Base-by-base conservation (phyloP, 2,888 invertebrate species). In the Uloborus plumipes region DNA sequence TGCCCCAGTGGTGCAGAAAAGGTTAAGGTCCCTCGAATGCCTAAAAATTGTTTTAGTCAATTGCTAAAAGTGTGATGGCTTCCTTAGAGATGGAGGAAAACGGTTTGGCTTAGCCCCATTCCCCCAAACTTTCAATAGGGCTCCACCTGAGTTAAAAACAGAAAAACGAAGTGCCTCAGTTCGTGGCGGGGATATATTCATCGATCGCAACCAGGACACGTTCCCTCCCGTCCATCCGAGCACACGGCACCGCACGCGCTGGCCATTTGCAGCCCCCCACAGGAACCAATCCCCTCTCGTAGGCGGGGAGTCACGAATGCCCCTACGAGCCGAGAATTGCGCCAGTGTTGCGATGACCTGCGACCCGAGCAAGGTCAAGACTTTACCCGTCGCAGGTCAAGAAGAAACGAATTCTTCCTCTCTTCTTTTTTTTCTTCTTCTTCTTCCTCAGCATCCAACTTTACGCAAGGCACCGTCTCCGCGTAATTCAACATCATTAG, bases 231-330 rank as follows among this genome's bases (percentile, higher is more conserved):
- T 1, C 39, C 39, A 39, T 39, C 39, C 39, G 11, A 15, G 64
- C 71, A 49, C 53, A 71, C 62, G 61, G 53, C 67, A 61, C 55
- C 74, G 80, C 74, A 74, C 74, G 80, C 80, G 73, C 55, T 53
- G n/a, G 15, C 18, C 18, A 39, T 39, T 39, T 39, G 39, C 20
- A 1, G 49, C 55, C 58, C 50, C 26, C 51, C 67, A 55, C 49
- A 61, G 53, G 9, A 14, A 14, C 14, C 20, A 16, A 26, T 14
- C 50, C 39, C 64, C 18, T 22, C 15, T 73, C 79, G 79, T 80
- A 80, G 79, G 79, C 65, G 80, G 80, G 70, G 69, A 81, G 80
- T 81, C 80, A 81, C 80, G 80, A 81, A 58, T 49, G 18, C 20
- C 50, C 80, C 74, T 74, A 81, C 73, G 79, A 67, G 79, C 72